Conservation (phyloP, 2,113 vertebrate species). For the Laticauda colubrina region DNA sequence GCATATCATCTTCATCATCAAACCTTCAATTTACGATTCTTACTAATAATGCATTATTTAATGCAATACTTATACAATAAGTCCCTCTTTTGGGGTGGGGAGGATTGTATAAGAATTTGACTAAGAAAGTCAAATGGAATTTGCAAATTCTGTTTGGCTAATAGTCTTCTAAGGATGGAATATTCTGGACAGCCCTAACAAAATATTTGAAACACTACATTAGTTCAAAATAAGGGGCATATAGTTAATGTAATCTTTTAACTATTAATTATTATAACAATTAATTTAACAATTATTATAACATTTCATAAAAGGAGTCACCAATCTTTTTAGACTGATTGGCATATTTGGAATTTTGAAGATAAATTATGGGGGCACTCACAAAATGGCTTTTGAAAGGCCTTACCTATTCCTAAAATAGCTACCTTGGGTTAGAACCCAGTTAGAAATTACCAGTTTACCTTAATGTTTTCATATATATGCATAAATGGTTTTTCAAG, state of each 20-base stretch:
- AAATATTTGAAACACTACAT: neutral
- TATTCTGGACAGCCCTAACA: neutral
- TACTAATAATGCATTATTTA: neutral
- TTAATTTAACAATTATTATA: neutral
- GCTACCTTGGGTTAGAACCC: neutral
- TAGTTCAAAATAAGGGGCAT: neutral
- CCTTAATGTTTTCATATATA: neutral
- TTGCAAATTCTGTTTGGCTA: neutral
- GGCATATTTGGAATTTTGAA: neutral
- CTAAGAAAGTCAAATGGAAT: neutral
- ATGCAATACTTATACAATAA: neutral
- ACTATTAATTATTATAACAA: neutral
- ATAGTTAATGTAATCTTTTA: neutral
- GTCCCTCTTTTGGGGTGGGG: neutral
- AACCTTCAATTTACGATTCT: neutral
- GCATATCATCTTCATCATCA: neutral
- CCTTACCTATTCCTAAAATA: neutral
- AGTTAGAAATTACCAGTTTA: neutral
- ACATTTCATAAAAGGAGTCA: neutral
- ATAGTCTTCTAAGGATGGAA: neutral
- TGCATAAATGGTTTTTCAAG: neutral
- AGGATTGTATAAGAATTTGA: neutral
- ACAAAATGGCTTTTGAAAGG: neutral
- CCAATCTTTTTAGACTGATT: neutral
- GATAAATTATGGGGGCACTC: neutral